Conservation (phyloP, 2,888 invertebrate genomes). For the Mycalesis mineus region DNA sequence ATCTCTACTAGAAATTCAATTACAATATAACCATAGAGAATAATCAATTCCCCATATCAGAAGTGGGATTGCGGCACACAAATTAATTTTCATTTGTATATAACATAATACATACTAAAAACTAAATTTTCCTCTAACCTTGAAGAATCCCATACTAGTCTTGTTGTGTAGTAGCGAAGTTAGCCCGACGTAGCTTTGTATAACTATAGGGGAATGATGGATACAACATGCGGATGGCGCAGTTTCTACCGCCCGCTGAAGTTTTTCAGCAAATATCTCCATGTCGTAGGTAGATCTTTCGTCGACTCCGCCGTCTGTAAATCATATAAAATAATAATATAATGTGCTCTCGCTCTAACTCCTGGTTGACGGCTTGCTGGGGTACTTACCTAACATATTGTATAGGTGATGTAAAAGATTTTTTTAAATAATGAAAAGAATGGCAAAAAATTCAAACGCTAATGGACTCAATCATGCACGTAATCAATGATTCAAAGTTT, state of each 20-base stretch:
- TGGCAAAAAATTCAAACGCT: too few species aligned
- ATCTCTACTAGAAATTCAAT: not conserved
- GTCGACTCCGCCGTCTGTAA: conserved; percentile 55
- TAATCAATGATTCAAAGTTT: too few species aligned
- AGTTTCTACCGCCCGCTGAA: conserved; percentile 74
- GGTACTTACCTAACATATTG: too few species aligned
- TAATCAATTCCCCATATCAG: not conserved
- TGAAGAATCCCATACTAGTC: conserved; percentile 90
- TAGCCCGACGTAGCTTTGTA: conserved; percentile 89
- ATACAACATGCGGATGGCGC: conserved; percentile 75
- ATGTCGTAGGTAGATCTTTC: conserved; percentile 77
- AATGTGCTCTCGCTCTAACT: too few species aligned
- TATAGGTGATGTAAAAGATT: too few species aligned
- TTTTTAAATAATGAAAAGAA: too few species aligned
- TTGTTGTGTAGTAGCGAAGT: conserved; percentile 89
- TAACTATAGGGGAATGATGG: conserved; percentile 83
- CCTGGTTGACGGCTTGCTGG: too few species aligned
- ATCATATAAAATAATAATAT: conserved; percentile 24
- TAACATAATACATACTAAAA: conserved; percentile 72
- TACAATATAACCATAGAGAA: not conserved
- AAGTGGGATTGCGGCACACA: not conserved
- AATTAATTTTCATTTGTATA: not conserved
- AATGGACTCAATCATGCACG: too few species aligned
- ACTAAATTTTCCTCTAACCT: conserved; percentile 90
- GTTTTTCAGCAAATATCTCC: conserved; percentile 78